Evolutionary conservation across 2,888 invertebrate genomes (phyloP).

Genomic region (Pseudolycoriella hygida): DNA sequence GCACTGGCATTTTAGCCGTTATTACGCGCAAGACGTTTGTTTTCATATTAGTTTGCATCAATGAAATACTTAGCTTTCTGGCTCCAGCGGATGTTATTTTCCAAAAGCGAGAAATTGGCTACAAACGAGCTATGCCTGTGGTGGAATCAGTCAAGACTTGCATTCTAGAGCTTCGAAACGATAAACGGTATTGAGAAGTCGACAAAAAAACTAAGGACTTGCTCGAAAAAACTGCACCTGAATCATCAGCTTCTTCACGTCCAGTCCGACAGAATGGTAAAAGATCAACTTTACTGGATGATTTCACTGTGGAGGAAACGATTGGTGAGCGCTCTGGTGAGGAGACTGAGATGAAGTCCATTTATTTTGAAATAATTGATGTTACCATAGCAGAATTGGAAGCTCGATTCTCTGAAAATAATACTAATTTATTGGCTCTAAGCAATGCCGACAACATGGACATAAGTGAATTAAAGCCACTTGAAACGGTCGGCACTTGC

Average conservation of each 20-base stretch:
- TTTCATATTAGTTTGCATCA: background rate
- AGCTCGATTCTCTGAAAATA: background rate
- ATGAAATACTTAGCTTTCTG: background rate
- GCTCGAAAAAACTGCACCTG: background rate
- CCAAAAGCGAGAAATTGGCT: background rate
- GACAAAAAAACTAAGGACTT: background rate
- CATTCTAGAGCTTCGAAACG: background rate
- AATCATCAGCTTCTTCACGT: too few species aligned
- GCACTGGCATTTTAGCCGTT: background rate
- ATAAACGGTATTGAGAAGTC: background rate
- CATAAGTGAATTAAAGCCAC: too few species aligned
- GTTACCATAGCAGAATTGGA: background rate
- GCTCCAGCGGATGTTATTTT: constrained; percentile 1
- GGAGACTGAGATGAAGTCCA: background rate
- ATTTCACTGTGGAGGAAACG: background rate
- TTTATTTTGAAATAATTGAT: background rate
- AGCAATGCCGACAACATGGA: too few species aligned
- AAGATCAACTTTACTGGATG: background rate
- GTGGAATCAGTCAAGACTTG: background rate
- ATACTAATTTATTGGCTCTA: background rate
- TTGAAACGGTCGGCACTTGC: too few species aligned
- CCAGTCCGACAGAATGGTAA: background rate
- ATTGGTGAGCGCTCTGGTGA: background rate
- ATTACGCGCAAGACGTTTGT: background rate
- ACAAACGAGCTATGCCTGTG: background rate